phyloP scores from a whole-genome alignment of 2,888 invertebrate genomes.

The Lepetodrilus schrolli region DNA sequence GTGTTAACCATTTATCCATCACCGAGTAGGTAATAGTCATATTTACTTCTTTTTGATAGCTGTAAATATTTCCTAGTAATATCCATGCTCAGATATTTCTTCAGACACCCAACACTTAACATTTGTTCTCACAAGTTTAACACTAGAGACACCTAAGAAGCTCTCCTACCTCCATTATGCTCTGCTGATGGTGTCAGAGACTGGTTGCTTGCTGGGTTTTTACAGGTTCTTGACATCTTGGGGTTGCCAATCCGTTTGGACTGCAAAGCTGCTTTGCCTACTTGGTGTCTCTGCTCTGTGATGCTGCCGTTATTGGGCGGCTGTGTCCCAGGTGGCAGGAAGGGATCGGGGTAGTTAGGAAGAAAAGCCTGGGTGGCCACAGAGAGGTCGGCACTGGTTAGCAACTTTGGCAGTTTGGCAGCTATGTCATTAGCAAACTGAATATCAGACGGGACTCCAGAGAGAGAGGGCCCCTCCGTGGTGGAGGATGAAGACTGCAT shows the following conservation, averaged over 20 bases:
- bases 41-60: too few species aligned
- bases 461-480: neutral
- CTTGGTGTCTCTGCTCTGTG: conserved; percentile 26
- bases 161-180: conserved; percentile 45
- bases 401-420: conserved; percentile 39
- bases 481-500: too few species aligned
- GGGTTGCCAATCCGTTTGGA: conserved; percentile 29
- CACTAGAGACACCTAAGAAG: too few species aligned
- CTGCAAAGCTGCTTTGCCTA: conserved; percentile 2
- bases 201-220: conserved; percentile 35
- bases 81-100: too few species aligned
- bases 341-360: conserved; percentile 32
- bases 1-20: too few species aligned
- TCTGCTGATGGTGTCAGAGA: conserved; percentile 38
- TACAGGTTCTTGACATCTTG: conserved; percentile 26
- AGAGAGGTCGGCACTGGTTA: conserved; percentile 35
- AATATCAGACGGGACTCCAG: conserved; percentile 3
- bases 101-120: too few species aligned
- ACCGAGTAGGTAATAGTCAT: too few species aligned
- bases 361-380: conserved; percentile 35
- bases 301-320: conserved; percentile 22
- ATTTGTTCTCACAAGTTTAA: too few species aligned
- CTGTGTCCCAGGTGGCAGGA: conserved; percentile 21
- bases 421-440: conserved; percentile 34
- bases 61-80: too few species aligned